A percentile compares a stretch with the other conserved stretches of the same genome.
Evolutionary conservation across 53 echinoderm and acorn worm species (phyloP).

Genomic region (Glandiceps talaboti): DNA sequence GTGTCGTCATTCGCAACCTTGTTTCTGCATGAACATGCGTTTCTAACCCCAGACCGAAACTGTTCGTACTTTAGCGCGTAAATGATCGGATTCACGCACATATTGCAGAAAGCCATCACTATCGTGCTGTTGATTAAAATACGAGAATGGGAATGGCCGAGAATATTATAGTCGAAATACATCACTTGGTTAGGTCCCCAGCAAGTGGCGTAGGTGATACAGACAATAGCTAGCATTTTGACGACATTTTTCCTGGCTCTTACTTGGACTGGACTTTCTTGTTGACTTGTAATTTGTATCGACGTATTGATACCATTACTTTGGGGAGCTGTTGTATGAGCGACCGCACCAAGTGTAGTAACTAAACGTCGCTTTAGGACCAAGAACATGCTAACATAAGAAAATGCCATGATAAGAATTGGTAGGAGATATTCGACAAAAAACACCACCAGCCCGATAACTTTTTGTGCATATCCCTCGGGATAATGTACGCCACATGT

Average conservation of each 20-base stretch:
- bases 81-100: slow-evolving; percentile 71
- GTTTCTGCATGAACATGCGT: too few species aligned
- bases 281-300: background rate
- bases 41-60: slow-evolving; percentile 53
- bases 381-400: slow-evolving; percentile 43
- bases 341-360: background rate
- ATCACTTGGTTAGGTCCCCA: slow-evolving; percentile 93
- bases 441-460: slow-evolving; percentile 59
- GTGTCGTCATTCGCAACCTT: too few species aligned
- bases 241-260: slow-evolving; percentile 55
- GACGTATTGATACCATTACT: background rate
- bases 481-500: slow-evolving; percentile 15
- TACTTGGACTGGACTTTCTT: background rate
- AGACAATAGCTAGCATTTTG: slow-evolving; percentile 57
- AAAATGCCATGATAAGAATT: slow-evolving; percentile 60
- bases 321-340: too few species aligned
- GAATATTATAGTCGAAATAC: slow-evolving; percentile 76
- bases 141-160: slow-evolving; percentile 55
- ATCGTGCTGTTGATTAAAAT: slow-evolving; percentile 75
- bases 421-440: slow-evolving; percentile 81
- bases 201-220: slow-evolving; percentile 63
- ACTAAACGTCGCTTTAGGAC: slow-evolving; percentile 9
- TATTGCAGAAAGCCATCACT: slow-evolving; percentile 68
- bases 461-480: slow-evolving; percentile 6
- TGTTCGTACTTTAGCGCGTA: slow-evolving; percentile 73